A percentile compares a stretch with the other conserved stretches of the same genome.
Evolutionary conservation across 2,888 invertebrate species (phyloP).

Genomic region (Acrobasis suavella): DNA sequence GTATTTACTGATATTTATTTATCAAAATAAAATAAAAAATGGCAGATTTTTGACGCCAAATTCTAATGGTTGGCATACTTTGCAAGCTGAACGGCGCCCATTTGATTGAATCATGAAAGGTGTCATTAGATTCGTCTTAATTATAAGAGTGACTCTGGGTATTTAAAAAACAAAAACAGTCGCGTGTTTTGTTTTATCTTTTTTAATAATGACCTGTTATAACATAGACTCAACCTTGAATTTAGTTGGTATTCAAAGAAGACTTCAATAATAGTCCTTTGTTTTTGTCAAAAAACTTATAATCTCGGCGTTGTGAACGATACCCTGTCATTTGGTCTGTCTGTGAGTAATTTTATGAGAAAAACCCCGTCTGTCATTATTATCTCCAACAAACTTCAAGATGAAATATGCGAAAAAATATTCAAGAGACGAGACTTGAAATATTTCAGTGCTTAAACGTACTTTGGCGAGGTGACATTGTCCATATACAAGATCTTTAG

Average conservation of each 20-base stretch:
- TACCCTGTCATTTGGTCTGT: conserved; percentile 7
- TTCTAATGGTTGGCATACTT: no score
- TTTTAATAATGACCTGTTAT: no score
- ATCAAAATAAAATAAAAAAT: no score
- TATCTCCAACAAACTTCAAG: conserved; percentile 10
- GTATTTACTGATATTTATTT: no score
- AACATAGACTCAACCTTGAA: neutral
- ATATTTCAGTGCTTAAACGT: neutral
- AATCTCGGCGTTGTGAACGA: neutral
- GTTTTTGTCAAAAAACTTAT: conserved; percentile 7
- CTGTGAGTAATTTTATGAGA: neutral
- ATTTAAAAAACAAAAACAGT: no score
- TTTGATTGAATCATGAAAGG: no score
- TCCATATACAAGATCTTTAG: neutral
- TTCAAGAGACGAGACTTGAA: conserved; percentile 1
- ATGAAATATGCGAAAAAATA: conserved; percentile 7
- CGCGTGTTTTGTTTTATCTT: no score
- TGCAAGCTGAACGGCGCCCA: no score
- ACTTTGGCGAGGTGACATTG: neutral
- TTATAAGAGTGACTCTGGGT: no score
- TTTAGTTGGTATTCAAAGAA: neutral
- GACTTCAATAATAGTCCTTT: neutral
- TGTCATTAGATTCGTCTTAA: no score
- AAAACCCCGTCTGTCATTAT: conserved; percentile 6
- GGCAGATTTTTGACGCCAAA: no score